A percentile compares a stretch with the other conserved stretches of the same genome.
phyloP scores from a whole-genome alignment of 53 echinoderm and acorn worm species.

The Astropecten irregularis region DNA sequence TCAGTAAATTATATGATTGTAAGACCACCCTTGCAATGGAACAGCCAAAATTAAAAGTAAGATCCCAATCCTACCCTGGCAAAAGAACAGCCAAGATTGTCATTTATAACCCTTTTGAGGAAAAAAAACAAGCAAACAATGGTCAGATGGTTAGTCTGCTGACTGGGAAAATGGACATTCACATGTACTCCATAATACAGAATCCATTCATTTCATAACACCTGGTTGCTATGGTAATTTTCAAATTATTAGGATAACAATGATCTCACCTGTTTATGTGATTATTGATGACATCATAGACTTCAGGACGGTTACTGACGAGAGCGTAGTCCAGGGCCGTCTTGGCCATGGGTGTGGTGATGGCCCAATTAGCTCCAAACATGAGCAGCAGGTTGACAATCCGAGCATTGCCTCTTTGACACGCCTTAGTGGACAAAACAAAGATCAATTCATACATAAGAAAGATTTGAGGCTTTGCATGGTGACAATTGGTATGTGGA shows the following conservation, averaged over 20 bases:
- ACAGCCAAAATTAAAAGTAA: not conserved
- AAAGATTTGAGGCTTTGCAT: too few species aligned
- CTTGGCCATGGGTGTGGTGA: constrained; percentile 63
- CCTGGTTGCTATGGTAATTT: not conserved
- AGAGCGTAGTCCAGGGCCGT: constrained; percentile 71
- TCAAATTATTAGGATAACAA: not conserved
- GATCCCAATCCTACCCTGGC: not conserved
- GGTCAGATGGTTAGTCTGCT: too few species aligned
- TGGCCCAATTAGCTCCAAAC: constrained; percentile 91
- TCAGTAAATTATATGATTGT: too few species aligned
- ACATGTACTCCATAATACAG: too few species aligned
- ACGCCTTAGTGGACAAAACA: constrained; percentile 57
- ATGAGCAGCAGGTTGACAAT: constrained; percentile 81
- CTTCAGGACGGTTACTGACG: constrained; percentile 66
- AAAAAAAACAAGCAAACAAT: not conserved
- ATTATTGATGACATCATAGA: constrained; percentile 74
- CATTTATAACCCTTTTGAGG: not conserved
- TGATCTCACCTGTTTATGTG: constrained; percentile 76
- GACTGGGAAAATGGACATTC: too few species aligned
- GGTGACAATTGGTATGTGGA: too few species aligned
- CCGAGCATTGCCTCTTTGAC: constrained; percentile 74
- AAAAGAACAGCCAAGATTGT: not conserved
- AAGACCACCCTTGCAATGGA: not conserved
- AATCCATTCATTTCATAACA: too few species aligned
- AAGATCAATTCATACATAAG: too few species aligned